Evolutionary conservation across 2,888 invertebrate species (phyloP).

Genomic region (Cheilosia vulpina): DNA sequence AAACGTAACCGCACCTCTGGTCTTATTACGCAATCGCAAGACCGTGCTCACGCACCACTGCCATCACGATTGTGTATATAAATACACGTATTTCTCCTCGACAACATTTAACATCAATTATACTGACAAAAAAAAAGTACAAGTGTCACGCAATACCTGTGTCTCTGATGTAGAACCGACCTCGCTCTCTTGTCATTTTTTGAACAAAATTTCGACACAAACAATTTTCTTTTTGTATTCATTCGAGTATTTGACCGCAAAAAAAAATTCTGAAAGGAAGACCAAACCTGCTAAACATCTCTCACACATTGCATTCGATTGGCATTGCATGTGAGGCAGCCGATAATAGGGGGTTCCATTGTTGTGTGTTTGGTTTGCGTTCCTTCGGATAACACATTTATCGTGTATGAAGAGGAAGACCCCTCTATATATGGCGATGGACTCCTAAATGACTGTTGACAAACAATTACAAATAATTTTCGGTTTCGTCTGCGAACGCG

Average conservation of each 20-base stretch:
- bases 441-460: conserved; percentile 75
- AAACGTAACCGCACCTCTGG: background rate
- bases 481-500: conserved; percentile 50
- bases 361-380: conserved; percentile 59
- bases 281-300: conserved; percentile 72
- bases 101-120: conserved; percentile 74
- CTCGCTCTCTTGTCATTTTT: conserved; percentile 23
- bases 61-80: conserved; percentile 64
- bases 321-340: conserved; percentile 66
- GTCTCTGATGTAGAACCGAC: conserved; percentile 3
- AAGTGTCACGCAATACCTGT: conserved; percentile 70
- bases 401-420: conserved; percentile 24
- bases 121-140: conserved; percentile 59
- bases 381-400: conserved; percentile 47
- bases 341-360: conserved; percentile 74
- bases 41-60: conserved; percentile 51
- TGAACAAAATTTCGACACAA: conserved; percentile 55
- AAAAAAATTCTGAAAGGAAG: conserved; percentile 27
- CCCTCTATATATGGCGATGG: conserved; percentile 55
- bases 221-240: conserved; percentile 46
- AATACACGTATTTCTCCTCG: conserved; percentile 41
- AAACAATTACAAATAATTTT: conserved; percentile 75
- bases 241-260: conserved; percentile 69
- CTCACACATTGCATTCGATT: conserved; percentile 65
- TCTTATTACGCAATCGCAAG: conserved; percentile 27